Percentiles rank a stretch among this genome's conserved stretches.
phyloP scores from a whole-genome alignment of 2,797 vertebrate species.

The Pelochelys cantorii region DNA sequence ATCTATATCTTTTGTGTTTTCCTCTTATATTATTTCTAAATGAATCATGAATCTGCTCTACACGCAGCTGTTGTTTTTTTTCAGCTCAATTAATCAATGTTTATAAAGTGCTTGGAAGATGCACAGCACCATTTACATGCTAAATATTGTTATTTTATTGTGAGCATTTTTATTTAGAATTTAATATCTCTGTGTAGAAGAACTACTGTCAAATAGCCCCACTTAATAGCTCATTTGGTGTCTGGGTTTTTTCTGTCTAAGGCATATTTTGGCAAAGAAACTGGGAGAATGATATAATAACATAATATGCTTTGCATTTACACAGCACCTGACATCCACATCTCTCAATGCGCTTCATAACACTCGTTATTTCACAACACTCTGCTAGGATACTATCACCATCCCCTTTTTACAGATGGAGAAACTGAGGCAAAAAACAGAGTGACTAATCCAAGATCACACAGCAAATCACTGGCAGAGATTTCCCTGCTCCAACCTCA shows the following conservation, averaged over 20 bases:
- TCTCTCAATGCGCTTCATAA: background rate
- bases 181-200: constrained; percentile 52
- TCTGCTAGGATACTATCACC: background rate
- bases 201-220: constrained; percentile 60
- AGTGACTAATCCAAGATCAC: background rate
- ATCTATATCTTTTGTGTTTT: background rate
- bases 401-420: accelerated
- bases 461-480: background rate
- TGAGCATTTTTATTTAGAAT: constrained; percentile 27
- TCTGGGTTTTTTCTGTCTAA: constrained; percentile 53
- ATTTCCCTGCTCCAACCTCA: background rate
- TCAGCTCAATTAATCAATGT: constrained; percentile 41
- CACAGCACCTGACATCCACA: constrained; percentile 34
- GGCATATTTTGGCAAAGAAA: constrained; percentile 53
- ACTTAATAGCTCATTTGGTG: constrained; percentile 22
- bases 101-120: constrained; percentile 60
- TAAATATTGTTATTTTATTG: constrained; percentile 39
- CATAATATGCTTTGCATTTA: background rate
- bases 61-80: constrained; percentile 50
- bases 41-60: constrained; percentile 8
- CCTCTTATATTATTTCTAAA: background rate
- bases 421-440: background rate
- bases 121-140: background rate
- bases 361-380: background rate
- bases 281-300: constrained; percentile 1